These are phyloP conservation scores for Hemicentrotus pulcherrimus DNA, from an alignment of 35 echinoderm and acorn worm species.

Conservation along the genomic window DNA sequence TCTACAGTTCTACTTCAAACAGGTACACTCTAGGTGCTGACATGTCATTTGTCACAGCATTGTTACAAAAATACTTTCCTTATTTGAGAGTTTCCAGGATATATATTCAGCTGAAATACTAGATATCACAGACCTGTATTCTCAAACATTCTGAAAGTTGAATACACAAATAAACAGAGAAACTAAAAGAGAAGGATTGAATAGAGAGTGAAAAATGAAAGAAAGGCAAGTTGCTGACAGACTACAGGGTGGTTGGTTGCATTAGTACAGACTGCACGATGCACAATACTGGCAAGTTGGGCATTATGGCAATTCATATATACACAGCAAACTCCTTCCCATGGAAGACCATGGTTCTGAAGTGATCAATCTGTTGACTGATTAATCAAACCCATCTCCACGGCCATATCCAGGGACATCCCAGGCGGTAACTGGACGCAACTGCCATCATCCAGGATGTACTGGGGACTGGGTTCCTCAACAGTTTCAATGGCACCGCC, in stretches of 20 bases:
- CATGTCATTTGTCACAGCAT: not conserved
- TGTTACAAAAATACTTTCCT: not conserved
- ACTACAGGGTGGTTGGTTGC: not conserved
- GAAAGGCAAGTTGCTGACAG: not conserved
- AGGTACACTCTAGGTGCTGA: no score
- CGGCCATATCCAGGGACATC: constrained; percentile 38
- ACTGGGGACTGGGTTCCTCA: constrained; percentile 37
- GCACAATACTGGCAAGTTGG: not conserved
- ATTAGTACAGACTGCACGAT: not conserved
- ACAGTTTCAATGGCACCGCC: constrained; percentile 54
- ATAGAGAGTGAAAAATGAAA: not conserved
- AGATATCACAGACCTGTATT: not conserved
- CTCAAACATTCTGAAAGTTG: not conserved
- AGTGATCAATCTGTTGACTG: not conserved
- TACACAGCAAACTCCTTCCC: not conserved
- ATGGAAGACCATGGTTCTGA: not conserved
- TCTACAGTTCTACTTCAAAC: no score
- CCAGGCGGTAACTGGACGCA: constrained; percentile 21
- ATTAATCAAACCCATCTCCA: constrained; percentile 37
- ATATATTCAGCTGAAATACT: not conserved
- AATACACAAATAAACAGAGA: not conserved
- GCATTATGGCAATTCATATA: not conserved
- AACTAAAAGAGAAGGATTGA: not conserved
- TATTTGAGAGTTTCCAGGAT: not conserved
- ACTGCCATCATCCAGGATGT: constrained; percentile 33